Base-by-base conservation (phyloP, 2,888 invertebrate genomes). In the Glomeris marginata region DNA sequence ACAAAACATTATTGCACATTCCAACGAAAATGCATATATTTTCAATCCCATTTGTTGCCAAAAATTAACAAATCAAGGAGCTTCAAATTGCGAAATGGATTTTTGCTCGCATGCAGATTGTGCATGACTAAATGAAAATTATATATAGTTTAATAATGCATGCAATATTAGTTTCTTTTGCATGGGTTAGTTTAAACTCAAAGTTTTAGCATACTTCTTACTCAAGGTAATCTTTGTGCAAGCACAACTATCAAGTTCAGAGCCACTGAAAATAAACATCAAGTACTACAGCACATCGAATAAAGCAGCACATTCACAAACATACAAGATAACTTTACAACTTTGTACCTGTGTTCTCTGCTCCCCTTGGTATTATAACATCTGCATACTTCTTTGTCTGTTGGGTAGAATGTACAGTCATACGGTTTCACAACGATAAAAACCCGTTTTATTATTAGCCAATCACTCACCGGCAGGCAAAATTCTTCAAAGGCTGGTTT, bases 401-500 rank as follows among this genome's bases (percentile, higher is more conserved):
- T 28, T 28, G 28, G 28, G 8, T 28, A n/a, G n/a, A n/a, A n/a
- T n/a, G n/a, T n/a, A n/a, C n/a, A n/a, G n/a, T n/a, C n/a, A n/a
- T n/a, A 28, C 3, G 8, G 8, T 28, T 28, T 28, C 28, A 28
- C 3, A 28, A 28, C 8, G 3, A 8, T 28, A 28, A 28, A 5
- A 28, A 28, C 8, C 11, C 15, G 15, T 21, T 47, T 11, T 53
- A 40, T 34, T 48, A 45, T 18, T 42, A 6, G 43, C 41, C 36
- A 45, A 28, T 28, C 28, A 74, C 78, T 77, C 71, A 90, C 90
- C 55, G 97, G 97, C 59, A 91, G 76, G 66, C 95, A 97, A 71
- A 97, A 97, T 69, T 95, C 95, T 66, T 99, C 98, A 68, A 98
- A 99, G 2, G 97, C 97, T n/a, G 97, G 97, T 68, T 99, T 99